phyloP scores from a whole-genome alignment of 2,888 invertebrate species.

The Eupithecia tripunctaria region DNA sequence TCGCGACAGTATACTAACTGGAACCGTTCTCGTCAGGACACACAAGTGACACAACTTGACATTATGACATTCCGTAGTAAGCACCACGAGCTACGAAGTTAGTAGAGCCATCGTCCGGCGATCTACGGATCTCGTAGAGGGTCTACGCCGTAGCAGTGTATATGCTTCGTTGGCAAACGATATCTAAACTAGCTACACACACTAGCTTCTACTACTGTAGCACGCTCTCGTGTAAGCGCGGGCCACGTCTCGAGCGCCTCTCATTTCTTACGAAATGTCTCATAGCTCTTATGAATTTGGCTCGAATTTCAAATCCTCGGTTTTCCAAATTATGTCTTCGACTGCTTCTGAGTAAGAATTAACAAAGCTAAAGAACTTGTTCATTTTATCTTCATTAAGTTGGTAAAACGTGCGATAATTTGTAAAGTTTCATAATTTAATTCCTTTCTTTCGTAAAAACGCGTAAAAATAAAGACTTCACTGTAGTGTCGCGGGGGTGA shows the following conservation, averaged over 20 bases:
- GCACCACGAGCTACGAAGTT: background rate
- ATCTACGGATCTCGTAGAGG: constrained; percentile 9
- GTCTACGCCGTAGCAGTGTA: constrained; percentile 22
- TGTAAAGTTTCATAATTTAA: constrained; percentile 7
- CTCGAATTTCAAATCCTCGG: background rate
- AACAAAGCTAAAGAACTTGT: constrained; percentile 6
- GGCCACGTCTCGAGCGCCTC: background rate
- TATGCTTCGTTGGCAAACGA: background rate
- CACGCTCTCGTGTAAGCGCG: background rate
- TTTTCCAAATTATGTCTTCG: background rate
- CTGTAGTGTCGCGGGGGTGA: constrained; percentile 4
- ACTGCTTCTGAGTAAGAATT: background rate
- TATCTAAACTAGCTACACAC: too few relatives aligned
- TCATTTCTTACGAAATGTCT: background rate
- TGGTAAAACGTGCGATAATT: constrained; percentile 3
- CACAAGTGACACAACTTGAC: background rate
- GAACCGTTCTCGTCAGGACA: constrained; percentile 1
- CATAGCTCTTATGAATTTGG: background rate
- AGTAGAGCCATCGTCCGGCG: background rate
- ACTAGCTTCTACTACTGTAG: too few relatives aligned
- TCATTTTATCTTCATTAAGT: constrained; percentile 16
- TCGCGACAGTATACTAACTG: background rate
- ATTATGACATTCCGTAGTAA: background rate
- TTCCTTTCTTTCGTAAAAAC: constrained; percentile 7
- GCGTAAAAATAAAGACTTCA: constrained; percentile 9